Evolutionary conservation across 1,140 invertebrate genomes (phyloP), one percentile per base, ranked within the genome.

Genomic region (Dinothrombium tinctorium): DNA sequence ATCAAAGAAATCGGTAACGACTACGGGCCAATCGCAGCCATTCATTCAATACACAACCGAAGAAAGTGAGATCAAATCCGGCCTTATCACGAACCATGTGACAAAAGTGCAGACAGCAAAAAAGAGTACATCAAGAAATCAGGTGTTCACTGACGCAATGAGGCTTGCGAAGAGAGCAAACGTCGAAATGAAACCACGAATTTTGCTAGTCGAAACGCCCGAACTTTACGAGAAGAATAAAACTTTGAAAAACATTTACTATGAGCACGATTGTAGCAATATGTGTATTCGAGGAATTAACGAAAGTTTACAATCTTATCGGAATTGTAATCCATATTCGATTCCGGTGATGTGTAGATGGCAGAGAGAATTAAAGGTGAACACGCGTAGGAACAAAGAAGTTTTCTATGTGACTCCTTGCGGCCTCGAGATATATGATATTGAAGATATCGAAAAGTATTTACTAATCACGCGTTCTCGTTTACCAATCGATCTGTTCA

Each of bases 391-490:
- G 8, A 8, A 15, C 6, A 31, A 31, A 7, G 12, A 6, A 40
- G 19, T 42, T 12, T 25, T 37, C 11, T 42, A 42, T 15, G 12
- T 22, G 3, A 7, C 41, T 11, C 41, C 41, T 17, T 42, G 41
- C 25, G 41, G 41, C 12, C 15, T 17, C 12, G n/a, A n/a, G 31
- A 8, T 42, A 4, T 15, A 15, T 17, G 20, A 37, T 22, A n/a
- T 37, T n/a, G 33, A 21, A 32, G 33, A 38, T 11, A 14, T 42
- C 5, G 11, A 28, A 19, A 11, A n/a, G 9, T 42, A 22, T 28
- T 12, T 42, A 1, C 4, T 9, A 8, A 7, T 20, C 9, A 32
- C 36, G 15, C 17, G 26, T 12, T 37, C 33, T 5, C 6, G 5
- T 9, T 19, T 37, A 6, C 17, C 19, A 9, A 37, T 42, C 19